Base-by-base conservation (phyloP, 2,797 vertebrate genomes). In the Otolemur crassicaudatus region DNA sequence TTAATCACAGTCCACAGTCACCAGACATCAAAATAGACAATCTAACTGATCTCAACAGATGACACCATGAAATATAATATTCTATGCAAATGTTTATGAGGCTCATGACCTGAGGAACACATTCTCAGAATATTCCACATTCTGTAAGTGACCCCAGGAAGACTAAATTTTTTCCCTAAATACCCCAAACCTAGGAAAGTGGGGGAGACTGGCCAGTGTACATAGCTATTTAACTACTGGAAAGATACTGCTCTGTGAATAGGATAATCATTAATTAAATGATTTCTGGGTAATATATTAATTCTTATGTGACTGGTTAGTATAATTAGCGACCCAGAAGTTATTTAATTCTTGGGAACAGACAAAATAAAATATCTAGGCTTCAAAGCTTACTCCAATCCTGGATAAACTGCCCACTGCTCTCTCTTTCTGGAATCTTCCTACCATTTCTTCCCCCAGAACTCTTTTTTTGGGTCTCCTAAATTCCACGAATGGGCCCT, bases 21-120 rank as follows among this genome's bases (percentile, higher is more conserved):
- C 53, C 91, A 92, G 60, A 89, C 69, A 84, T 6, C 87, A 88
- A 96, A 79, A 70, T 31, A 86, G 56, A 13, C 49, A 87, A 34
- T 58, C 80, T 63, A 58, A 5, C 17, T 58, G 65, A 92, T 65
- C 72, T 72, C 70, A 43, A 65, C 49, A 27, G 77, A 63, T 27
- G 69, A 93, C 9, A 79, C 7, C 19, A 82, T 34, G 29, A 73
- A 85, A 67, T 61, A 58, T 4, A 31, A 23, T 46, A 89, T 34
- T 79, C 58, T 70, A 12, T 65, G n/a, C 83, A 92, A 87, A 7
- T 49, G n/a, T n/a, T 87, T 40, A 60, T 53, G 34, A 76, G 31
- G 31, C 22, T 90, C 6, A 63, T 40, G 65, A 92, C 31, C 9
- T 29, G 49, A 72, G 34, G 67, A 87, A 87, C 86, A 90, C 40